These are phyloP conservation scores for Mirza zaza DNA, from an alignment of 2,113 vertebrate species.

Conservation along the genomic window DNA sequence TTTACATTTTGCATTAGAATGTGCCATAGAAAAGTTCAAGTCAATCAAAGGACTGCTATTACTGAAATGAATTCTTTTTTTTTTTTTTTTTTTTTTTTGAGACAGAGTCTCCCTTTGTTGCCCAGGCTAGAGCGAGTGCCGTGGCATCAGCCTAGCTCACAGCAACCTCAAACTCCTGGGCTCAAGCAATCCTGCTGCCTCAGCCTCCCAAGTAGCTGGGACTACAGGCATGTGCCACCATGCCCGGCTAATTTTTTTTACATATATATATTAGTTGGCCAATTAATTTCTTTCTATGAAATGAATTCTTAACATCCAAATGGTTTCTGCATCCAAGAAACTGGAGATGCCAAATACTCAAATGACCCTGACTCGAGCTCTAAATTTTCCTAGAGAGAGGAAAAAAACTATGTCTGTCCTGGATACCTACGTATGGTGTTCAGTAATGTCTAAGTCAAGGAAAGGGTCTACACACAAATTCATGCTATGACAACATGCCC, in stretches of 20 bases:
- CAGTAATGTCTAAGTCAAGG: background rate
- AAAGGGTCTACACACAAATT: background rate
- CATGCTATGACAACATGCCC: background rate
- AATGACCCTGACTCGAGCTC: background rate
- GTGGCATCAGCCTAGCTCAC: too few relatives aligned
- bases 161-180: too few relatives aligned
- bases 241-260: too few relatives aligned
- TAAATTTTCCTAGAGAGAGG: background rate
- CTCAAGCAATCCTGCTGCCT: too few relatives aligned
- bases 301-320: slow-evolving; percentile 29
- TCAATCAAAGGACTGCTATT: background rate
- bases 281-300: too few relatives aligned
- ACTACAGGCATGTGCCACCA: too few relatives aligned
- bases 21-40: background rate
- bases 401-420: background rate
- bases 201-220: too few relatives aligned
- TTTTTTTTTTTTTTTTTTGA: too few relatives aligned
- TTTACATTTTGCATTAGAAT: slow-evolving; percentile 1
- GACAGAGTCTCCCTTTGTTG: too few relatives aligned
- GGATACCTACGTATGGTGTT: too few relatives aligned
- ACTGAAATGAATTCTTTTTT: slow-evolving; percentile 2
- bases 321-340: background rate
- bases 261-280: too few relatives aligned
- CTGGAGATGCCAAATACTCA: background rate
- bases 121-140: too few relatives aligned